Base-by-base conservation (phyloP, 2,797 vertebrate genomes). In the Schizopygopsis malacanthus region DNA sequence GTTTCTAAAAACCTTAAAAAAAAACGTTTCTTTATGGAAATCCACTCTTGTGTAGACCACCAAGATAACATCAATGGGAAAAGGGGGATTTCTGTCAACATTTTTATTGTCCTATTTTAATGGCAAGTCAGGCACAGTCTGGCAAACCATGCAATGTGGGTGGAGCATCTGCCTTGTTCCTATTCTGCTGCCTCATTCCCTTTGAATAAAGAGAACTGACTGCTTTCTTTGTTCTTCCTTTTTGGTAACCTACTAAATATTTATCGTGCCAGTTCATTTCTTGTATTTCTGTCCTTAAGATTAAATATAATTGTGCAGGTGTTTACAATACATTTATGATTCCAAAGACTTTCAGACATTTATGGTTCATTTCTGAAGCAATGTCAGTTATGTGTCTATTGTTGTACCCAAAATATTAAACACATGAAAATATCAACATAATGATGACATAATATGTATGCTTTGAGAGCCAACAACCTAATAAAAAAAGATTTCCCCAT, bases 201-300 rank as follows among this genome's bases (percentile, higher is more conserved):
- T 39, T 41, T 87, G 86, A 86, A 82, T 86, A 82, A 72, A 86
- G 65, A 65, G 33, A n/a, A 50, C 83, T 79, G 84, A 86, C 81
- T 69, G 54, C 77, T 25, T 70, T 70, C 54, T 86, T 83, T 86
- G 77, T 71, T 81, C 63, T 28, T 61, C 83, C 39, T 59, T 61
- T 79, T 85, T 52, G 33, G 45, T 86, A 69, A 73, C 85, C 39
- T 45, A 39, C 33, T 13, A 52, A 5, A n/a, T 73, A 25, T 81
- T 84, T 37, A 16, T 16, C 3, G 10, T 65, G 28, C 39, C 11
- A 20, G 28, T 70, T 41, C 16, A 70, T 25, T 39, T 45, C 5
- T 33, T 22, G 10, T 37, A 37, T 54, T 2, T 52, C 61, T 67
- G 16, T 47, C 6, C 25, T 47, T 22, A 50, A 67, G 25, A 25